These are phyloP conservation scores for Pollachius pollachius DNA, from an alignment of 2,113 vertebrate genomes.

Conservation along the genomic window DNA sequence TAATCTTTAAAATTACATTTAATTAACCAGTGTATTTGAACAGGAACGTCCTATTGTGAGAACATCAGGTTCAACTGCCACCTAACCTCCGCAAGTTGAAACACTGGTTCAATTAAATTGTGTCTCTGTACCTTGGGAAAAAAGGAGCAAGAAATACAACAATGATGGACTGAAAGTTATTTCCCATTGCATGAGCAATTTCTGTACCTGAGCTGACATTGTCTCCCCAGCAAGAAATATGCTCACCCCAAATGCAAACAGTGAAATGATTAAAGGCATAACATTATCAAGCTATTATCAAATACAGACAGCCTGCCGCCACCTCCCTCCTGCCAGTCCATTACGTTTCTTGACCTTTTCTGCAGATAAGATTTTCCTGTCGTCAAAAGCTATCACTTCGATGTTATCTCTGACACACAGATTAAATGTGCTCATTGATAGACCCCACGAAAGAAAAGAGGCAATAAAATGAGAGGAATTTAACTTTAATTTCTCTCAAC, in stretches of 20 bases:
- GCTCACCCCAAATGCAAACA: constrained; percentile 5
- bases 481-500: constrained; percentile 17
- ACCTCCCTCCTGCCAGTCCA: constrained; percentile 30
- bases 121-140: too few species aligned
- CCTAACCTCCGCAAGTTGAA: too few species aligned
- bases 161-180: background rate
- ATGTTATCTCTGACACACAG: constrained; percentile 31
- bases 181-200: background rate
- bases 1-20: background rate
- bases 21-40: too few species aligned
- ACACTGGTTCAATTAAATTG: too few species aligned
- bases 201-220: background rate
- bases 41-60: too few species aligned
- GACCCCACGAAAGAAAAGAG: constrained; percentile 32
- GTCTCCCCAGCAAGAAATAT: constrained; percentile 9
- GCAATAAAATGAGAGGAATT: constrained; percentile 40
- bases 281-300: constrained; percentile 29
- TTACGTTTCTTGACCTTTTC: constrained; percentile 42
- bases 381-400: constrained; percentile 45
- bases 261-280: constrained; percentile 10
- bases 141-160: too few species aligned
- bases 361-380: constrained; percentile 35
- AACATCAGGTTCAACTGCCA: too few species aligned
- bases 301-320: constrained; percentile 19
- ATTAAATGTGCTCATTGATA: constrained; percentile 45